Conservation (phyloP, 2,888 invertebrate species). For the Eudemis profundana region DNA sequence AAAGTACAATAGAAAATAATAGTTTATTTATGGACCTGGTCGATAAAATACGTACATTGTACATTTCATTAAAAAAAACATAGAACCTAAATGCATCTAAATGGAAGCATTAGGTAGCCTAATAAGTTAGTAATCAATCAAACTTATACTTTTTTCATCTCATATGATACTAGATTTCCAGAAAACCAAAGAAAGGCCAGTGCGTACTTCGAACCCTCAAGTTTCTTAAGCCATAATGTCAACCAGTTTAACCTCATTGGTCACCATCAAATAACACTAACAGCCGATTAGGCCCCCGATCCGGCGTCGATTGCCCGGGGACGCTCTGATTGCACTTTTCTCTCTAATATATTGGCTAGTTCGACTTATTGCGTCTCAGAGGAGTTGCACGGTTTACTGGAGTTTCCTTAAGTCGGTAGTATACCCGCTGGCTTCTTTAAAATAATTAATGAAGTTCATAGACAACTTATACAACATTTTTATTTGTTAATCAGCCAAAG, state of each 20-base stretch:
- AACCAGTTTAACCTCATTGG: slow-evolving; percentile 27
- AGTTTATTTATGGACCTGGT: background rate
- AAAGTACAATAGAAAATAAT: background rate
- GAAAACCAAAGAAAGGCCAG: background rate
- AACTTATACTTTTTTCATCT: too few relatives aligned
- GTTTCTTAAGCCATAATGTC: slow-evolving; percentile 2
- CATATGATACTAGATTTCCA: too few relatives aligned
- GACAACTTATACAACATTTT: too few relatives aligned
- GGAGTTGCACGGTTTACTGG: slow-evolving; percentile 11
- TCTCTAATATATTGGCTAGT: slow-evolving; percentile 31
- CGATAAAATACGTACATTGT: background rate
- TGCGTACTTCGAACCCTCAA: background rate
- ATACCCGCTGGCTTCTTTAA: too few relatives aligned
- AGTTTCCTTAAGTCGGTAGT: background rate
- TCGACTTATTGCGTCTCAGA: slow-evolving; percentile 23
- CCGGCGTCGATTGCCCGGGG: slow-evolving; percentile 25
- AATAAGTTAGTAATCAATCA: too few relatives aligned
- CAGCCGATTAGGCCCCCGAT: slow-evolving; percentile 26
- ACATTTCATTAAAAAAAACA: background rate
- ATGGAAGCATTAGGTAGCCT: background rate
- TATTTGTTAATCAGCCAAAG: too few relatives aligned
- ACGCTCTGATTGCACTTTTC: slow-evolving; percentile 35
- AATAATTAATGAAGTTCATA: too few relatives aligned
- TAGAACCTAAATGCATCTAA: too few relatives aligned
- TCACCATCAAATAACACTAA: slow-evolving; percentile 33